Percentiles rank a stretch among this genome's conserved stretches.
Evolutionary conservation across 2,888 invertebrate genomes (phyloP).

Genomic region (Agrotis segetum): DNA sequence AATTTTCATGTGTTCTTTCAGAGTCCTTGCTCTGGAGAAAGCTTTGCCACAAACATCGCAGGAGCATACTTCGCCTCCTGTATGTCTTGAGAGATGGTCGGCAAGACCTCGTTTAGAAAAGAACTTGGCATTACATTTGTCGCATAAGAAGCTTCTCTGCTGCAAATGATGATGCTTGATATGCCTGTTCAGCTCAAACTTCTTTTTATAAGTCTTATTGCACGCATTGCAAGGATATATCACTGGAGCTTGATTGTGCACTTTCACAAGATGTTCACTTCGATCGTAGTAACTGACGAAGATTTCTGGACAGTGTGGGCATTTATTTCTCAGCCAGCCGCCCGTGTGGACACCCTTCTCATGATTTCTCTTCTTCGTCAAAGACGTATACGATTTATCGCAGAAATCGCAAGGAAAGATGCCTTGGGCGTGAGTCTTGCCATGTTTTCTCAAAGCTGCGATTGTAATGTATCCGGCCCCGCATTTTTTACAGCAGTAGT

Average conservation of each 20-base stretch:
- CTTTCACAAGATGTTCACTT: conserved; percentile 84
- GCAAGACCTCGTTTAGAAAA: conserved; percentile 85
- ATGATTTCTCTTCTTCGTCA: conserved; percentile 86
- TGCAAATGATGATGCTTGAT: conserved; percentile 87
- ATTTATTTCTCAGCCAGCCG: conserved; percentile 88
- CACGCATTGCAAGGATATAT: conserved; percentile 87
- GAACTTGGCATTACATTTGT: conserved; percentile 86
- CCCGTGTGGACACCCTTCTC: conserved; percentile 87
- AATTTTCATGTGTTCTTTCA: conserved; percentile 82
- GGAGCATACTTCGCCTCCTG: conserved; percentile 77
- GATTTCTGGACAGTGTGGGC: conserved; percentile 85
- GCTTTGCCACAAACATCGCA: conserved; percentile 84
- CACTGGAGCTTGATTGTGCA: conserved; percentile 81
- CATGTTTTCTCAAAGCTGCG: conserved; percentile 86
- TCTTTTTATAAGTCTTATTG: conserved; percentile 86
- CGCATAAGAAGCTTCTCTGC: conserved; percentile 83
- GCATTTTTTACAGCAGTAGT: conserved; percentile 88
- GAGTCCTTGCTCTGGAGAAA: conserved; percentile 78
- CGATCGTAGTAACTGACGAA: conserved; percentile 88
- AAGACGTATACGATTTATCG: conserved; percentile 89
- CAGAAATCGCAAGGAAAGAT: conserved; percentile 90
- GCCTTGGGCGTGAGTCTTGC: conserved; percentile 86
- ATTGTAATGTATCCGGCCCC: conserved; percentile 86
- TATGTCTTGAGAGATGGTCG: conserved; percentile 82
- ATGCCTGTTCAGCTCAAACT: conserved; percentile 85